Evolutionary conservation across 2,797 vertebrate genomes (phyloP).

Genomic region (Pangasius mekongensis): DNA sequence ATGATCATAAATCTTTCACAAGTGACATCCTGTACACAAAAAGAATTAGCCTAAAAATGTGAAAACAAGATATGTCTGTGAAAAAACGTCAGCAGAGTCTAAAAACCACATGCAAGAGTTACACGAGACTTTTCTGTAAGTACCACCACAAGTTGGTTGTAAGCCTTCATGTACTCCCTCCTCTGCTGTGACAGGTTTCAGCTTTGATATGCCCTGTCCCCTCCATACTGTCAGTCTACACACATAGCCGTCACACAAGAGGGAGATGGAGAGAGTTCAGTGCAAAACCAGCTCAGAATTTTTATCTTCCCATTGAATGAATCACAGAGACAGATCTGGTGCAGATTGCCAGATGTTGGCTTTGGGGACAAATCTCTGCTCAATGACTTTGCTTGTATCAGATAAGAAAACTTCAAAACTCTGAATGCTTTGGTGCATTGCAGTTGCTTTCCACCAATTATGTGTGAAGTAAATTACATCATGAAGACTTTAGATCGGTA

Average conservation of each 20-base stretch:
- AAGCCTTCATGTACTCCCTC: constrained; percentile 28
- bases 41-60: not conserved
- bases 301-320: not conserved
- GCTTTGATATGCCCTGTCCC: constrained; percentile 5
- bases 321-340: not conserved
- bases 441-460: not conserved
- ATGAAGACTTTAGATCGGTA: not conserved
- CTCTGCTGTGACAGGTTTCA: constrained; percentile 9
- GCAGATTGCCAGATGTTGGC: not conserved
- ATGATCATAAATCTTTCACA: not conserved
- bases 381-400: not conserved
- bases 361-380: not conserved
- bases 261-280: not conserved
- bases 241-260: constrained; percentile 28
- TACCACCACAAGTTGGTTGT: constrained; percentile 13
- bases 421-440: not conserved
- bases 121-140: not conserved
- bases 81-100: not conserved
- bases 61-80: not conserved
- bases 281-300: not conserved
- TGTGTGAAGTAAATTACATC: not conserved
- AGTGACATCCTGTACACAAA: not conserved
- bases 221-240: constrained; percentile 39
- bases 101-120: not conserved
- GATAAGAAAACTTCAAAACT: not conserved